Evolutionary conservation across 2,888 invertebrate genomes (phyloP), one percentile per base, ranked within the genome.

Genomic region (Cephonodes hylas): DNA sequence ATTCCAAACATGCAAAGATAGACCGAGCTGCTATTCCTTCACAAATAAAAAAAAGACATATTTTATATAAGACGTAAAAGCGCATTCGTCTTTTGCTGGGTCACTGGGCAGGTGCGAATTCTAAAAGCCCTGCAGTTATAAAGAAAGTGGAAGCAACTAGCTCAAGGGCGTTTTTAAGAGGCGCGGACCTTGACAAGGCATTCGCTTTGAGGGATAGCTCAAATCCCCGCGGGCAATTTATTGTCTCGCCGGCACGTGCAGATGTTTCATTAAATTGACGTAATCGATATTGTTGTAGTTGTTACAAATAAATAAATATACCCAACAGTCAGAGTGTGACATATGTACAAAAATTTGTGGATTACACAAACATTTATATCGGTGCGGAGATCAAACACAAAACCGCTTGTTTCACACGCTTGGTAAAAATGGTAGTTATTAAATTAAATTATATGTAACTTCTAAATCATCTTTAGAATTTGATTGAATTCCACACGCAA

Each of bases 101-200:
- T 48, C 48, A 48, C 48, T 6, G 27, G 48, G 48, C 27, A 48
- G 48, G 48, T 48, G 25, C 27, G 48, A 48, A 25, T 48, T 25
- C 48, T 48, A 15, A 48, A 27, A 15, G 8, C 27, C 27, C 48
- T 48, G 15, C 15, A 48, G 48, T 48, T 48, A 48, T 22, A 48
- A 48, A 27, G 25, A 23, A 15, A 48, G 48, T 48, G 25, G 25
- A 18, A 48, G 48, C 48, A 27, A 48, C 27, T 48, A 48, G 48
- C 48, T 48, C 48, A 48, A 48, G 48, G 48, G 27, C 48, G 27
- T 15, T 15, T 27, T 7, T 48, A 15, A 48, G 48, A 48, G 48
- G 15, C 48, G 7, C 15, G 48, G 48, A 48, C 48, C 48, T 48
- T 48, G 48, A 25, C 27, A 15, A 48, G 48, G 25, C 48, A 48